Evolutionary conservation across 2,888 invertebrate genomes (phyloP).

Genomic region (Cetonia aurata): DNA sequence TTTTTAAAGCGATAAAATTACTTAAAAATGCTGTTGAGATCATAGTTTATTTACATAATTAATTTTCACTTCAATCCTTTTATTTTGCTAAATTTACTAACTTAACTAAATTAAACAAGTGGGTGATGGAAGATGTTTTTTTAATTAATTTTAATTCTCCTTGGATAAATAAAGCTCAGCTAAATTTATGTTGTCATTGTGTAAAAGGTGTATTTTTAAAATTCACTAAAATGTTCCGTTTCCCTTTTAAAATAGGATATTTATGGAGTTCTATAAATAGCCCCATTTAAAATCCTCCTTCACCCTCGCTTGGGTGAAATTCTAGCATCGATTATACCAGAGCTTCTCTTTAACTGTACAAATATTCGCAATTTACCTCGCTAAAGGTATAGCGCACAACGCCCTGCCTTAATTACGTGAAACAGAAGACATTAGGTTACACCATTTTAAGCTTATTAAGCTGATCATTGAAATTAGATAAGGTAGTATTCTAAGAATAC

Average conservation of each 20-base stretch:
- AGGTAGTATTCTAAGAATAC: constrained; percentile 23
- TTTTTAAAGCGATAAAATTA: no score
- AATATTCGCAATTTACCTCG: constrained; percentile 37
- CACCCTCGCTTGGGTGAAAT: constrained; percentile 30
- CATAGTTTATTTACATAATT: no score
- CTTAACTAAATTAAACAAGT: no score
- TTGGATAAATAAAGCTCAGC: neutral
- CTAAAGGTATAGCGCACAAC: constrained; percentile 28
- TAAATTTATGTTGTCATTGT: constrained; percentile 11
- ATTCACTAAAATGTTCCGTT: neutral
- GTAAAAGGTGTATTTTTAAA: constrained; percentile 21
- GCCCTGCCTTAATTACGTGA: constrained; percentile 37
- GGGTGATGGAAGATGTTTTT: no score
- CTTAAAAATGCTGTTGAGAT: no score
- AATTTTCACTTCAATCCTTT: no score
- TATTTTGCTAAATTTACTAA: no score
- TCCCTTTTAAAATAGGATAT: constrained; percentile 26
- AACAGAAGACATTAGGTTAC: constrained; percentile 35
- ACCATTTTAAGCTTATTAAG: constrained; percentile 39
- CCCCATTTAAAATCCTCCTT: constrained; percentile 30
- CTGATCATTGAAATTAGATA: constrained; percentile 38
- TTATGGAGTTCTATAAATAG: constrained; percentile 38
- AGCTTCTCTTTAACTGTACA: constrained; percentile 30
- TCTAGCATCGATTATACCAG: constrained; percentile 17
- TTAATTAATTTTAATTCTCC: neutral